Evolutionary conservation across 2,797 vertebrate species (phyloP).

Genomic region (Rhinoraja longicauda): DNA sequence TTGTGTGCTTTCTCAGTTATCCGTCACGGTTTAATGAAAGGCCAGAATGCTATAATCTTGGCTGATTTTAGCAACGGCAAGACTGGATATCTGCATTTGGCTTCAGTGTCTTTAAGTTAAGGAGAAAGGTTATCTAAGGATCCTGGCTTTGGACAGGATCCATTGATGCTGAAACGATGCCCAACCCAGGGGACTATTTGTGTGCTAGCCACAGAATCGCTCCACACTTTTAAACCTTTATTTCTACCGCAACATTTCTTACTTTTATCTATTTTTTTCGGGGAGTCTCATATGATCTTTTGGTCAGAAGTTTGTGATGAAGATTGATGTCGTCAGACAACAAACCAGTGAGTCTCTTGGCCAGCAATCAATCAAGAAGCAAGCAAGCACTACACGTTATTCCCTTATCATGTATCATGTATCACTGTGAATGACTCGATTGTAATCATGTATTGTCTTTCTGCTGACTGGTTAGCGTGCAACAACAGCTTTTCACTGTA

Average conservation of each 20-base stretch:
- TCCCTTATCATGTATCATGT: no score
- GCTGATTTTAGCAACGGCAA: neutral
- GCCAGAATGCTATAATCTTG: neutral
- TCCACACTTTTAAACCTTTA: no score
- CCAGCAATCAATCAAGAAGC: neutral
- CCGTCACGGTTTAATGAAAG: neutral
- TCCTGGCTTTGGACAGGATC: neutral
- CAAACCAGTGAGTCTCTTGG: neutral
- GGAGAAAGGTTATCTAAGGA: neutral
- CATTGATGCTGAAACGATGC: neutral
- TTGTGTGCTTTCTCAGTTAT: neutral
- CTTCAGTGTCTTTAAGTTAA: neutral
- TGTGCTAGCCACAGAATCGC: no score
- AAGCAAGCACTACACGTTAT: no score
- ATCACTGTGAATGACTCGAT: no score
- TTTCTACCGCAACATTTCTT: no score
- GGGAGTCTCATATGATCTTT: constrained; percentile 68
- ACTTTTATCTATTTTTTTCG: constrained; percentile 43
- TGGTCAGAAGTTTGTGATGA: constrained; percentile 87
- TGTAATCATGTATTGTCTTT: no score
- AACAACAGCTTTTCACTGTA: no score
- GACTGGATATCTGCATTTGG: neutral
- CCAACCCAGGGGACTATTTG: no score
- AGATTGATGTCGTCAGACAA: constrained; percentile 77
- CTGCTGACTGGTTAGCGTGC: no score